Evolutionary conservation across 2,888 invertebrate species (phyloP).

Genomic region (Trissolcus japonicus): DNA sequence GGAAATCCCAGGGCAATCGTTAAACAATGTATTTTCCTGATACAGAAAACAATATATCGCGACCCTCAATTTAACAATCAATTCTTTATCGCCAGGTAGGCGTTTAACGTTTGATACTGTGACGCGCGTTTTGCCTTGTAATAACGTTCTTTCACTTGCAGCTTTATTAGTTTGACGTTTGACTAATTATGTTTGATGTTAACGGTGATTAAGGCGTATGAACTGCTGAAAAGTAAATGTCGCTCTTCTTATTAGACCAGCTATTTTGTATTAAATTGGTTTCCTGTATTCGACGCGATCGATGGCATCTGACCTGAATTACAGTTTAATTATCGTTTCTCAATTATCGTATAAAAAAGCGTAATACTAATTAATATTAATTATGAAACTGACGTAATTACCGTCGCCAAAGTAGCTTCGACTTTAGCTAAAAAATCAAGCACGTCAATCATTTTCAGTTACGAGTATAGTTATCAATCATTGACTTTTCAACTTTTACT

Average conservation of each 20-base stretch:
- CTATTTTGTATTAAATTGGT: slow-evolving; percentile 35
- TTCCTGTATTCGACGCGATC: slow-evolving; percentile 18
- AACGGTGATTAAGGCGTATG: slow-evolving; percentile 19
- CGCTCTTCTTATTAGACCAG: slow-evolving; percentile 17
- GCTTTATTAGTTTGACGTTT: not conserved
- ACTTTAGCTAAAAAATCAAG: not conserved
- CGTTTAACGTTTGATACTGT: not conserved
- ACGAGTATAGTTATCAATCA: not conserved
- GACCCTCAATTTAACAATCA: not conserved
- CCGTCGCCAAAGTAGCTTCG: slow-evolving; percentile 2
- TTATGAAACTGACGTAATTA: slow-evolving; percentile 17
- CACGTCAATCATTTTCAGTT: not conserved
- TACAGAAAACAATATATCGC: slow-evolving; percentile 30
- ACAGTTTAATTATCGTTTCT: slow-evolving; percentile 39
- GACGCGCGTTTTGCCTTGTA: not conserved
- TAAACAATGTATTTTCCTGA: slow-evolving; percentile 19
- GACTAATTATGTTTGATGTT: slow-evolving; percentile 13
- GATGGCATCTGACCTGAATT: slow-evolving; percentile 36
- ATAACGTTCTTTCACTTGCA: not conserved
- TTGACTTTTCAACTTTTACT: not conserved
- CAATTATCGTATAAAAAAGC: slow-evolving; percentile 26
- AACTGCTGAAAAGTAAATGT: slow-evolving; percentile 17
- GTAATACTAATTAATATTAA: slow-evolving; percentile 40
- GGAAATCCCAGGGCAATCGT: slow-evolving; percentile 39
- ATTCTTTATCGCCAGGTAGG: not conserved